These are phyloP conservation scores for Xenopus petersii DNA, from an alignment of 2,797 vertebrate species.

Conservation along the genomic window DNA sequence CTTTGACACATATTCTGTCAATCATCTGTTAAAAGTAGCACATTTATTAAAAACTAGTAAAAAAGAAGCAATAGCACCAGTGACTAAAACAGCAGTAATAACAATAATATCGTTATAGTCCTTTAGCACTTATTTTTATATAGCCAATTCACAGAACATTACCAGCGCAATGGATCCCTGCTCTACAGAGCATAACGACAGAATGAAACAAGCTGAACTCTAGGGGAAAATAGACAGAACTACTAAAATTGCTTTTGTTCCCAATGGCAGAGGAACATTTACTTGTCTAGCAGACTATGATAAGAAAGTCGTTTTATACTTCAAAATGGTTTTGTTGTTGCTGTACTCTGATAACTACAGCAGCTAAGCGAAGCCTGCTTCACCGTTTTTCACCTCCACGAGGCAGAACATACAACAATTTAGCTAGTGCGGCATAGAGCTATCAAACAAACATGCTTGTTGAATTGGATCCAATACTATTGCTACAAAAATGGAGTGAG, in stretches of 20 bases:
- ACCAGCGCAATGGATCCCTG: not conserved
- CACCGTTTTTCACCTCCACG: not conserved
- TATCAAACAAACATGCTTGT: not conserved
- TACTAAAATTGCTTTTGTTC: not conserved
- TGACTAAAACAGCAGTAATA: not conserved
- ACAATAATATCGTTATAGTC: not conserved
- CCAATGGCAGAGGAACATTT: too few relatives aligned
- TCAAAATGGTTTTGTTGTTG: not conserved
- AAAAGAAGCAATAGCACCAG: not conserved
- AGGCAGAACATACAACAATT: not conserved
- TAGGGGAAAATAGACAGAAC: constrained; percentile 1
- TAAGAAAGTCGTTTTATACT: not conserved
- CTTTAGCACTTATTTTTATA: not conserved
- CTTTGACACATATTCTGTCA: constrained; percentile 94
- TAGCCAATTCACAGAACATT: not conserved
- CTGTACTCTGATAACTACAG: not conserved
- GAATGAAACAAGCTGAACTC: not conserved
- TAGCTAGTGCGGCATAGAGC: not conserved
- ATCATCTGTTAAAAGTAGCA: constrained; percentile 79
- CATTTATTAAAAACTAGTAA: not conserved
- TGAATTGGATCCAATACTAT: too few relatives aligned
- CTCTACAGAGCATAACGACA: not conserved
- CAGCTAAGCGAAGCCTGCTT: not conserved
- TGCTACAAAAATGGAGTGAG: too few relatives aligned
- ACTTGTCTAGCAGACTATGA: not conserved